These are phyloP conservation scores for Daubentonia madagascariensis DNA, from an alignment of 2,113 vertebrate species.

Conservation along the genomic window DNA sequence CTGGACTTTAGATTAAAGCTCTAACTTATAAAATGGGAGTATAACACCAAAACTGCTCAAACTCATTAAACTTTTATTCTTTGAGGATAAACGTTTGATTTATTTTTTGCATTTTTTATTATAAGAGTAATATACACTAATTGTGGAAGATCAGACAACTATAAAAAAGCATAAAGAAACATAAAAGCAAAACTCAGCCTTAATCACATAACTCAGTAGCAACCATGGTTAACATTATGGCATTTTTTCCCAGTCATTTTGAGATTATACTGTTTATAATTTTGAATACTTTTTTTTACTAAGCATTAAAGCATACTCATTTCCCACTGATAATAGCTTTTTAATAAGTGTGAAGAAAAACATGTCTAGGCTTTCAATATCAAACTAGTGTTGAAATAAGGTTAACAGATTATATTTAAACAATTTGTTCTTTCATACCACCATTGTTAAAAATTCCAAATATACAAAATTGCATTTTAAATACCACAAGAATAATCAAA, in stretches of 20 bases:
- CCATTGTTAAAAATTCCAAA: constrained; percentile 3
- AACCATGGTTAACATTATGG: not conserved
- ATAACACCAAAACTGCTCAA: not conserved
- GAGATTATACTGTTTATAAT: not conserved
- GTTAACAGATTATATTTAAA: constrained; percentile 10
- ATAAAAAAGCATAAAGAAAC: not conserved
- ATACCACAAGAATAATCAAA: not conserved
- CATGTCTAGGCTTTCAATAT: constrained; percentile 17
- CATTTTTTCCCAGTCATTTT: constrained; percentile 1
- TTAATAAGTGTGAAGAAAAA: constrained; percentile 42
- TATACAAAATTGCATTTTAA: constrained; percentile 43
- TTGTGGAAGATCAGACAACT: constrained; percentile 21
- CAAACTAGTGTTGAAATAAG: constrained; percentile 14
- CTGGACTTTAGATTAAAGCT: not conserved
- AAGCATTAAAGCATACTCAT: not conserved
- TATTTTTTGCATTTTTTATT: not conserved
- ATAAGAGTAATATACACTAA: not conserved
- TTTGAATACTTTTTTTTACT: not conserved
- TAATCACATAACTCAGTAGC: not conserved
- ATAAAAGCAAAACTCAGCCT: not conserved
- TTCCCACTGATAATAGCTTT: constrained; percentile 27
- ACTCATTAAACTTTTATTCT: not conserved
- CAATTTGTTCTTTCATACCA: not conserved
- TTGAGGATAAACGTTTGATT: not conserved
- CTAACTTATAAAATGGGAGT: not conserved